Evolutionary conservation across 35 echinoderm and acorn worm species (phyloP), one percentile per base, ranked within the genome.

Genomic region (Holothuria glaberrima): DNA sequence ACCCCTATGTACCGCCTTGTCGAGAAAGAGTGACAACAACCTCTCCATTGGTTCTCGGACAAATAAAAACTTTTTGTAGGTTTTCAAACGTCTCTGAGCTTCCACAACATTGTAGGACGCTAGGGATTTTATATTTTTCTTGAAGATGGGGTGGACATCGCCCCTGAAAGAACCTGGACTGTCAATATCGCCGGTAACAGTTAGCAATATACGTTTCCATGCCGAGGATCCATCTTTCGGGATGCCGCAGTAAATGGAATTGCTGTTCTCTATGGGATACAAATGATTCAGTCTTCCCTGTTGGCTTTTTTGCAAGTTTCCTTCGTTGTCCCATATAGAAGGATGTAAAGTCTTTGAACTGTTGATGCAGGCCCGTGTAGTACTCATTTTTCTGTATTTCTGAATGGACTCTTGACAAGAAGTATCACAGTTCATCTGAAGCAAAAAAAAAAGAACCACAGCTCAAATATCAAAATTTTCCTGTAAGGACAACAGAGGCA

Each of bases 61-160:
- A 45, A 81, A 56, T 25, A 81, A 6, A 58, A 81, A 81, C 76
- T 81, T 81, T 5, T 50, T 81, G 76, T 81, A 81, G 3, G 76
- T 81, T 30, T 50, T 81, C 5, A 81, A 7, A 5, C 35, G 35
- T 81, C 22, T n/a, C 16, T 46, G 17, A 6, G 76, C 35, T n/a
- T 81, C 76, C 22, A 3, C 26, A 9, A 50, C 14, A 18, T 22
- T 81, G 46, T 81, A 81, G 17, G 17, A 21, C 5, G 4, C 9
- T 20, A 81, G 46, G 12, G 44, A 48, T 21, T 2, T 46, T 7
- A 81, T 14, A 3, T 50, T 50, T 10, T 28, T 4, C 0, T 30
- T 27, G 26, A 81, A 81, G 10, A 81, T 3, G 5, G 17, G 45
- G 21, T 81, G 76, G 12, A 81, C 41, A 10, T 46, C 28, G 5